Percentiles rank a stretch among this genome's conserved stretches.
phyloP scores from a whole-genome alignment of 2,797 vertebrate species.

The Nasua narica region DNA sequence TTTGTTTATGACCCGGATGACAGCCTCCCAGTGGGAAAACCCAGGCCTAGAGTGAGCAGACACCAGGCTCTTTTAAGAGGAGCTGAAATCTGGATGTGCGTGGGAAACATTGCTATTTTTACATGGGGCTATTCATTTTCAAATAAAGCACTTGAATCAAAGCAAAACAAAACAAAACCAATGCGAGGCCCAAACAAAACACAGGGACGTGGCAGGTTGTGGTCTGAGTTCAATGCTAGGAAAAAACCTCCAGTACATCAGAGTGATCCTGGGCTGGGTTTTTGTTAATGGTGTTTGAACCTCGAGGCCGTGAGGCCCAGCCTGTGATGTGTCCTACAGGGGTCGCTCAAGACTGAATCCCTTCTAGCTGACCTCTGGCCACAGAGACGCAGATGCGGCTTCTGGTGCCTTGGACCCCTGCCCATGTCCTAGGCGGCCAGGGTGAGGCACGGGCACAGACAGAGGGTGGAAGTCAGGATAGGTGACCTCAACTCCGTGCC shows the following conservation, averaged over 20 bases:
- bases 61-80: not conserved
- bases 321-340: not conserved
- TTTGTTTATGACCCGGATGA: not conserved
- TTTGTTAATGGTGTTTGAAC: not conserved
- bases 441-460: not conserved
- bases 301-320: fast-evolving
- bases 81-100: not conserved
- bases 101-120: not conserved
- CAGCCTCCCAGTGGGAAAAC: not conserved
- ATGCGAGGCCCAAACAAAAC: not conserved
- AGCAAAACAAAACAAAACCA: not conserved
- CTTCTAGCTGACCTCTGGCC: not conserved
- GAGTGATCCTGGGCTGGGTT: not conserved
- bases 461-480: not conserved
- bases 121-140: not conserved
- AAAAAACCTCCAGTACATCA: not conserved
- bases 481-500: not conserved
- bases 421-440: not conserved
- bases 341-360: not conserved
- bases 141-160: not conserved
- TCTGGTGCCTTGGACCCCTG: not conserved
- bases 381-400: not conserved
- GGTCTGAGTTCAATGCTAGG: not conserved
- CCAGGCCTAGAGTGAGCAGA: not conserved
- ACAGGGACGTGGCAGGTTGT: not conserved